Conservation (phyloP, 1,140 invertebrate genomes). For the Protaetia brevitarsis region DNA sequence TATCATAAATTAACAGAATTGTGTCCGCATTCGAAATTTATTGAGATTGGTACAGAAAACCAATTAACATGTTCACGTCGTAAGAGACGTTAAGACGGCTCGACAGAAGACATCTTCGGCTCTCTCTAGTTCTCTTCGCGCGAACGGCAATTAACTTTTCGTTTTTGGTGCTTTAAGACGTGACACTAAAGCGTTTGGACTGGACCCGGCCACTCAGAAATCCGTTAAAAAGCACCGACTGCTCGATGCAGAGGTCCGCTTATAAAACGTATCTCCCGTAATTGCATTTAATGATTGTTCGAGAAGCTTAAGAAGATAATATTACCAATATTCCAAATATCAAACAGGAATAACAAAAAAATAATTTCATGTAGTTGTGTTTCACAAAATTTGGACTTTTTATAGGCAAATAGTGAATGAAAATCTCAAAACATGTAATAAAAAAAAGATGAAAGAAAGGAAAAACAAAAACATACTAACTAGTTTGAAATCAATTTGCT, state of each 20-base stretch:
- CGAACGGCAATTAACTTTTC: slow-evolving; percentile 8
- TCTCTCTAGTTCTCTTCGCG: neutral
- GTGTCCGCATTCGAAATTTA: neutral
- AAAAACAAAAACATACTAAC: no score
- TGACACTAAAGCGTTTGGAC: slow-evolving; percentile 2
- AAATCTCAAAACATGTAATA: no score
- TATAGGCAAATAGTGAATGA: no score
- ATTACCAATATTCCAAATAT: no score
- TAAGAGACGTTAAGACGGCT: slow-evolving; percentile 5
- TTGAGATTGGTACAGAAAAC: slow-evolving; percentile 14
- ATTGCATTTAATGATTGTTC: neutral
- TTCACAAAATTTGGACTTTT: no score
- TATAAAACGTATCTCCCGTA: neutral
- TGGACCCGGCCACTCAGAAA: neutral
- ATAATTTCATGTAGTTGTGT: no score
- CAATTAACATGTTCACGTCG: slow-evolving; percentile 11
- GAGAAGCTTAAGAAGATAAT: neutral
- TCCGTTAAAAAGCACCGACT: neutral
- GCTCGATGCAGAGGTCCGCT: no score
- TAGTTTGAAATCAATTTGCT: no score
- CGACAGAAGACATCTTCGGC: neutral
- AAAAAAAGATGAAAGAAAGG: no score
- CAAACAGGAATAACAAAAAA: no score
- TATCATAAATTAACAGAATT: slow-evolving; percentile 11
- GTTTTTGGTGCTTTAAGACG: neutral